phyloP scores from a whole-genome alignment of 2,113 vertebrate genomes.

The Oncorhynchus tshawytscha region DNA sequence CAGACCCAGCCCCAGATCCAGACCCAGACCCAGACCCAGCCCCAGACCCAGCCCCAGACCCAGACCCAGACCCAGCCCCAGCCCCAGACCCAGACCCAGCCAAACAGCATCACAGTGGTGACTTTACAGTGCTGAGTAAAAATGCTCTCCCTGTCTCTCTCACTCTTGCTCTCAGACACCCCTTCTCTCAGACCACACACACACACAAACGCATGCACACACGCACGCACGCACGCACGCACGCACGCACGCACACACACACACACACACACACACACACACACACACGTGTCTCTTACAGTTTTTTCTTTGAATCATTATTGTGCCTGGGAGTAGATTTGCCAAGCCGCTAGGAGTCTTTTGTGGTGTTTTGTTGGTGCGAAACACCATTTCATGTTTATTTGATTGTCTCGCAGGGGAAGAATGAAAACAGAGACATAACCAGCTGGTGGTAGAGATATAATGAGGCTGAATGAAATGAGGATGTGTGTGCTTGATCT shows the following conservation, averaged over 20 bases:
- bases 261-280: background rate
- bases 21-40: background rate
- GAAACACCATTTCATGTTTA: constrained; percentile 46
- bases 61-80: background rate
- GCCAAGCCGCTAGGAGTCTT: constrained; percentile 35
- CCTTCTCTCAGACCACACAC: background rate
- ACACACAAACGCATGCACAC: background rate
- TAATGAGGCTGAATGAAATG: constrained; percentile 67
- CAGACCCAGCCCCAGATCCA: too few species aligned
- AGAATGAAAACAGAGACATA: constrained; percentile 31
- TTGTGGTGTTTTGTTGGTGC: constrained; percentile 27
- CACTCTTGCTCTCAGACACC: constrained; percentile 15
- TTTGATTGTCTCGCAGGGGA: constrained; percentile 51
- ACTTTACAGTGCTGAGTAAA: background rate
- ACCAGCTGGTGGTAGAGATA: constrained; percentile 55
- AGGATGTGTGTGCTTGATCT: constrained; percentile 25
- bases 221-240: background rate
- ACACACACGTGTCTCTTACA: background rate
- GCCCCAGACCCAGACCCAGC: background rate
- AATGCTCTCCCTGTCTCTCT: background rate
- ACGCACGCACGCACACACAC: background rate
- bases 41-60: too few species aligned
- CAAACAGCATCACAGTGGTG: background rate
- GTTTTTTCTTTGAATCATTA: background rate
- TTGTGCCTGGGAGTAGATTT: constrained; percentile 20